phyloP scores from a whole-genome alignment of 2,797 vertebrate species.

The Zalophus californianus region DNA sequence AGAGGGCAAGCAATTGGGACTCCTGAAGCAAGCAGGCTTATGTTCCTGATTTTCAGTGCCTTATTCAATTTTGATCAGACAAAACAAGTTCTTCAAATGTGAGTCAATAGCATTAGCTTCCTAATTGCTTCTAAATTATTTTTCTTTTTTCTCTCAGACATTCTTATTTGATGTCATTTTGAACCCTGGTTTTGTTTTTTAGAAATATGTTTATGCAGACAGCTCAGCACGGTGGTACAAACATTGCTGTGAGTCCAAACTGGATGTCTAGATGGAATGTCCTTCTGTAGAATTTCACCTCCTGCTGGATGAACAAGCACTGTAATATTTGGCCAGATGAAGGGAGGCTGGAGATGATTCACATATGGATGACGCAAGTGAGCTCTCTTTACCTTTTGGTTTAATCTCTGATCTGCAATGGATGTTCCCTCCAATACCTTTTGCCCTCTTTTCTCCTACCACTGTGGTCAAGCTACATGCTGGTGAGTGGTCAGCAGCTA shows the following conservation, averaged over 20 bases:
- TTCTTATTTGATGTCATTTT: slow-evolving; percentile 15
- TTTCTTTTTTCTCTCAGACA: slow-evolving; percentile 8
- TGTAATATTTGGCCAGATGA: not conserved
- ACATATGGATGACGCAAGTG: not conserved
- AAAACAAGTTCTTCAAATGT: slow-evolving; percentile 59
- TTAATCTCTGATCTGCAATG: not conserved
- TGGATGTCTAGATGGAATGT: not conserved
- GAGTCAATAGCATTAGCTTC: slow-evolving; percentile 55
- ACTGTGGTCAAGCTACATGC: not conserved
- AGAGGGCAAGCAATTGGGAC: not conserved
- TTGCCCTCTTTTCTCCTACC: not conserved
- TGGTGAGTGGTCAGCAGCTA: not conserved
- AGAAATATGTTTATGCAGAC: not conserved
- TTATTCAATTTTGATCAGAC: slow-evolving; percentile 64
- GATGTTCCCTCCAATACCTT: not conserved
- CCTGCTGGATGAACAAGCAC: not conserved
- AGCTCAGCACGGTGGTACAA: not conserved
- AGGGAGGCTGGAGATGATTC: not conserved
- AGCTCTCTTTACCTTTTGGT: not conserved
- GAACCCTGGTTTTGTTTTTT: not conserved
- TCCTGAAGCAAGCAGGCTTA: not conserved
- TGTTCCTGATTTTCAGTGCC: slow-evolving; percentile 5
- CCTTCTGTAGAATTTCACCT: not conserved
- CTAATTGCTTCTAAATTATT: slow-evolving; percentile 56
- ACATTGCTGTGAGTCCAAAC: not conserved